These are phyloP conservation scores for Heliconius charithonia DNA, from an alignment of 2,888 invertebrate genomes.

Conservation along the genomic window DNA sequence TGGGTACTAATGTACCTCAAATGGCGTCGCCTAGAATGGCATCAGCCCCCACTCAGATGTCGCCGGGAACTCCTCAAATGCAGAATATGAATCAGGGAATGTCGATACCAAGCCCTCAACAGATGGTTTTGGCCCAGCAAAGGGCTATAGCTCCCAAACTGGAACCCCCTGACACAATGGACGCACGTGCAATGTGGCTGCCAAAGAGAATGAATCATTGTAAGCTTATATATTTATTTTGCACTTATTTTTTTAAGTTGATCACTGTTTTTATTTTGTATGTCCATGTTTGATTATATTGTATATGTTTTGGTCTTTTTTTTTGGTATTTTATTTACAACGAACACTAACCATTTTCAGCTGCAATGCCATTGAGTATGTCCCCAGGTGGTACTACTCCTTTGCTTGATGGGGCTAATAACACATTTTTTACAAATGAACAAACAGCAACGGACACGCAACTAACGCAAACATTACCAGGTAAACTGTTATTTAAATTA, in stretches of 20 bases:
- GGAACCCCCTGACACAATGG: slow-evolving; percentile 84
- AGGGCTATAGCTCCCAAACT: slow-evolving; percentile 82
- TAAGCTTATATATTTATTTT: slow-evolving; percentile 78
- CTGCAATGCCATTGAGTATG: slow-evolving; percentile 78
- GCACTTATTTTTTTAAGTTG: slow-evolving; percentile 49
- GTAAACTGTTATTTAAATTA: slow-evolving; percentile 52
- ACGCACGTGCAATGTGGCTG: slow-evolving; percentile 85
- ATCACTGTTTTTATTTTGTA: slow-evolving; percentile 52
- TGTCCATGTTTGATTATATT: slow-evolving; percentile 30
- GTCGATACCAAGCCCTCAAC: slow-evolving; percentile 71
- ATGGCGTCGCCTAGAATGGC: slow-evolving; percentile 77
- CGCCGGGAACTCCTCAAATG: slow-evolving; percentile 76
- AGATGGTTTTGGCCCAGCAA: slow-evolving; percentile 72
- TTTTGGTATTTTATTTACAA: slow-evolving; percentile 26
- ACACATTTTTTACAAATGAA: slow-evolving; percentile 75
- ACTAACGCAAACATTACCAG: slow-evolving; percentile 71
- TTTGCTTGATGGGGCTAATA: slow-evolving; percentile 71
- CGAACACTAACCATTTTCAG: slow-evolving; percentile 56
- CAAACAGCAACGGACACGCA: slow-evolving; percentile 73
- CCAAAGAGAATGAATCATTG: slow-evolving; percentile 87
- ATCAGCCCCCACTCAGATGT: slow-evolving; percentile 76
- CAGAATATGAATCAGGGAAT: slow-evolving; percentile 73
- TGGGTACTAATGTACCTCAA: slow-evolving; percentile 68
- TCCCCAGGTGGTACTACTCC: slow-evolving; percentile 76
- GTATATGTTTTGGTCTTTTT: not conserved